Evolutionary conservation across 2,113 vertebrate genomes (phyloP), one percentile per base, ranked within the genome.

Genomic region (Daphoenositta chrysoptera): DNA sequence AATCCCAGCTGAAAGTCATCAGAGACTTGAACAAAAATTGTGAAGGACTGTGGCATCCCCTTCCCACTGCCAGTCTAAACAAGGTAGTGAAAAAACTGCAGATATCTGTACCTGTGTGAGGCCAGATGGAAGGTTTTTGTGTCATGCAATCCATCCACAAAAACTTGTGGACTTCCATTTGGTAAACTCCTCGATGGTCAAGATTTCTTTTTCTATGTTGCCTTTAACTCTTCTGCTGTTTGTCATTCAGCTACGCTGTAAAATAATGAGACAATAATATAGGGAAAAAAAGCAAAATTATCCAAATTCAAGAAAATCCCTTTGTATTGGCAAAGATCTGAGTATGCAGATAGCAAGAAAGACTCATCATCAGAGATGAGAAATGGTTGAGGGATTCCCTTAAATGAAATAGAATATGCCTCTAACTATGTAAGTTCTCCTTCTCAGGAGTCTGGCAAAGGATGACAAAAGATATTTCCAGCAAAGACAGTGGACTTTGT

Each of bases 401-500:
- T 65, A 65, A 70, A 92, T 71, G 57, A 73, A 26, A 68, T 48
- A 76, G 22, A 78, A 58, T 77, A 61, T 66, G 20, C 63, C 60
- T 54, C 80, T 93, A 28, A 66, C n/a, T 60, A 12, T n/a, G 53
- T 71, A 82, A 60, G 16, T 15, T 64, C 51, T 94, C 45, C 39
- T 95, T 92, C 88, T 56, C 47, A 58, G 30, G 20, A 92, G 75
- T n/a, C n/a, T 86, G 69, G 22, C 40, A 90, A 89, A 80, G 26
- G 45, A 35, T 77, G 35, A 51, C 65, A 77, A 92, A 70, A 65
- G 37, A 94, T 58, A 79, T 93, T 94, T 88, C 54, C 77, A 85
- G 27, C n/a, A 78, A 87, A 94, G 70, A 96, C 44, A 82, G 58
- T 75, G 48, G 78, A 78, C 71, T 96, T 96, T 80, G 72, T 90